phyloP scores from a whole-genome alignment of 2,113 vertebrate species.

The Lamprotornis superbus region DNA sequence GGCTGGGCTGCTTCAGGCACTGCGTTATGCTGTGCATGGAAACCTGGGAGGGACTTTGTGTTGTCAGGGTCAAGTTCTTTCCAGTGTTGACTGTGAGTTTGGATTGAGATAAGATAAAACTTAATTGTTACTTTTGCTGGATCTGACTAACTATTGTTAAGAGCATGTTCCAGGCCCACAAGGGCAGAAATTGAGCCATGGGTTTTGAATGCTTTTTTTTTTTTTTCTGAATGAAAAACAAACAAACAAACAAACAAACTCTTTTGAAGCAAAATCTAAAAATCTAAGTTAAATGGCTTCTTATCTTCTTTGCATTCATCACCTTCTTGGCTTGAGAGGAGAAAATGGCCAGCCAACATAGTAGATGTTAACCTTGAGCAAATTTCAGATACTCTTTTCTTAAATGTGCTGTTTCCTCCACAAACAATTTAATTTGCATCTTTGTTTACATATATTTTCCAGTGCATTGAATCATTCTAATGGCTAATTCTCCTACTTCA shows the following conservation, averaged over 20 bases:
- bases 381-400: neutral
- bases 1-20: neutral
- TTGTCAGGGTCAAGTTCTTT: neutral
- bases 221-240: neutral
- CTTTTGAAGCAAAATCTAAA: neutral
- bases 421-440: neutral
- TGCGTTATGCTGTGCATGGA: neutral
- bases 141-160: neutral
- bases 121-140: neutral
- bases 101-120: neutral
- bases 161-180: neutral
- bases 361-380: neutral
- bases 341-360: neutral
- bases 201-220: neutral
- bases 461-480: neutral
- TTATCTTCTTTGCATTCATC: neutral
- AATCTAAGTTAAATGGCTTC: neutral
- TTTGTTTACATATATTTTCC: neutral
- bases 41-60: neutral
- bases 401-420: neutral
- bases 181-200: neutral
- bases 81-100: fast-evolving
- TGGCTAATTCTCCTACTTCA: neutral
- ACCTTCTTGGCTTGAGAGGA: neutral
- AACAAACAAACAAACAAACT: too few species aligned